Conservation (phyloP, 2,888 invertebrate species). For the Drepana falcataria region DNA sequence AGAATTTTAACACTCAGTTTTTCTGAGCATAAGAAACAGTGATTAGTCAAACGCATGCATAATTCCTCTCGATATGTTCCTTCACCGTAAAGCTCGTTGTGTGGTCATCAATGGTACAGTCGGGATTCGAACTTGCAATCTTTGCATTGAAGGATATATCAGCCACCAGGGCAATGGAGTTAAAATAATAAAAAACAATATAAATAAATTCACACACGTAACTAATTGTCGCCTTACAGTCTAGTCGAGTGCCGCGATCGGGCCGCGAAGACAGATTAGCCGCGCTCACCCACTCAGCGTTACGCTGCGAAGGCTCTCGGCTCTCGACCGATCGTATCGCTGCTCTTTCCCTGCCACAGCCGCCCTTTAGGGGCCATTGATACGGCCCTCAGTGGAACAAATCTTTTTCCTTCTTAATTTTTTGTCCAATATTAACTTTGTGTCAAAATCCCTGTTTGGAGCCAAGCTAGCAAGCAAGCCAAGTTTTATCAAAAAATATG, state of each 20-base stretch:
- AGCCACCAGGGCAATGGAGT: no score
- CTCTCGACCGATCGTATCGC: slow-evolving; percentile 43
- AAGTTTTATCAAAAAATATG: neutral
- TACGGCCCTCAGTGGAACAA: slow-evolving; percentile 51
- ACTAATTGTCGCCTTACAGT: slow-evolving; percentile 32
- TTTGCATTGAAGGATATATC: no score
- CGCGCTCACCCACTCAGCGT: slow-evolving; percentile 51
- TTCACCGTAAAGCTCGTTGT: no score
- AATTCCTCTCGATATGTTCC: no score
- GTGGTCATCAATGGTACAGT: no score
- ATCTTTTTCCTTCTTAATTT: slow-evolving; percentile 29
- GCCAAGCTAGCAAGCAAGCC: no score
- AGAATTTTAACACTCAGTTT: no score
- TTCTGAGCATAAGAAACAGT: no score
- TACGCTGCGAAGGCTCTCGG: slow-evolving; percentile 30
- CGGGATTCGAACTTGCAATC: no score
- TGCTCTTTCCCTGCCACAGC: slow-evolving; percentile 58
- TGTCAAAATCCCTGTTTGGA: slow-evolving; percentile 1
- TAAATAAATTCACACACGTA: neutral
- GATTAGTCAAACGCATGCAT: no score
- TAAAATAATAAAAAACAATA: no score
- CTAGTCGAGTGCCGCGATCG: slow-evolving; percentile 36
- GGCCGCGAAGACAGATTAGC: slow-evolving; percentile 56
- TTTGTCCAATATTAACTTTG: neutral
- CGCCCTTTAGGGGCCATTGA: slow-evolving; percentile 57